phyloP scores from a whole-genome alignment of 2,888 invertebrate genomes.

The Lasioglossum morio region DNA sequence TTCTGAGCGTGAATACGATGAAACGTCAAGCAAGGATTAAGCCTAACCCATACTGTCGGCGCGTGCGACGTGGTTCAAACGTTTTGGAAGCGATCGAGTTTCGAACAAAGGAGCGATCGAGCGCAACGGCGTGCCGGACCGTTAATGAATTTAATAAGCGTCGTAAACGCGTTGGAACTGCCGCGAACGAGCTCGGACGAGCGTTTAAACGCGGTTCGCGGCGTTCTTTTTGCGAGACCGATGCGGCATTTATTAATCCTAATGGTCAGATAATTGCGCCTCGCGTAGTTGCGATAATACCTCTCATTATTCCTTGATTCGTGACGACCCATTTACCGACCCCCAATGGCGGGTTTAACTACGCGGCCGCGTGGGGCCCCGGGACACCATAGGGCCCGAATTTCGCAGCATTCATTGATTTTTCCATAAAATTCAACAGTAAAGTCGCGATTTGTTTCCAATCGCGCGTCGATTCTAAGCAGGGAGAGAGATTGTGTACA shows the following conservation, averaged over 20 bases:
- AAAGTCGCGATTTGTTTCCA: no score
- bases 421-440: no score
- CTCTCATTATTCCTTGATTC: conserved; percentile 38
- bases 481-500: no score
- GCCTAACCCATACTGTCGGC: not conserved
- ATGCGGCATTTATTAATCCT: conserved; percentile 62
- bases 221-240: conserved; percentile 30
- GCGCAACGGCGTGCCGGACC: not conserved
- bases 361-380: no score
- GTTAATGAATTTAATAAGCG: conserved; percentile 67
- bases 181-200: conserved; percentile 58
- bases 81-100: conserved; percentile 5
- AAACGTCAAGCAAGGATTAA: not conserved
- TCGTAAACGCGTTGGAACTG: conserved; percentile 56
- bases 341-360: no score
- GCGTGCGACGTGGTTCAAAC: not conserved
- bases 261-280: conserved; percentile 59
- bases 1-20: not conserved
- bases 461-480: no score
- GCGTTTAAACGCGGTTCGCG: conserved; percentile 59
- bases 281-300: conserved; percentile 29
- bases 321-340: conserved; percentile 29
- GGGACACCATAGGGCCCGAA: no score
- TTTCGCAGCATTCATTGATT: no score
- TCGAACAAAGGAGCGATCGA: conserved; percentile 15